Evolutionary conservation across 2,888 invertebrate species (phyloP).

Genomic region (Eupithecia subumbrata): DNA sequence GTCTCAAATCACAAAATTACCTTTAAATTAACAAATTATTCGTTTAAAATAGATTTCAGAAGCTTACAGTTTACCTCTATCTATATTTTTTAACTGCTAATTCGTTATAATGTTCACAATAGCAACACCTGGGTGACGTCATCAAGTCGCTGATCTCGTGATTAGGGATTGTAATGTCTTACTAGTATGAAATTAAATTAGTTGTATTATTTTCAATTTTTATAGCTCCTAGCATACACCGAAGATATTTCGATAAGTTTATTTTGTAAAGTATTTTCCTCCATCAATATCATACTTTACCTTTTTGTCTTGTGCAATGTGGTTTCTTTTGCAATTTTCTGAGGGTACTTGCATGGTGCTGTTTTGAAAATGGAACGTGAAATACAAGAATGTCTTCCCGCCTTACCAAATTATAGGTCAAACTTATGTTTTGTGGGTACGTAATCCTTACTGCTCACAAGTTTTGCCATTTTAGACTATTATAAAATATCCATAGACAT

Average conservation of each 20-base stretch:
- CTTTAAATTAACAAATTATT: conserved; percentile 2
- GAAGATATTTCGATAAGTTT: conserved; percentile 85
- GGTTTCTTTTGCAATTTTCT: conserved; percentile 54
- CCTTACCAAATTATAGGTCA: conserved; percentile 62
- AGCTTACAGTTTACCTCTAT: conserved; percentile 9
- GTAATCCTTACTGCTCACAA: conserved; percentile 32
- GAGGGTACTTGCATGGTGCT: conserved; percentile 63
- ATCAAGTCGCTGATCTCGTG: conserved; percentile 82
- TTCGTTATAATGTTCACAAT: conserved; percentile 41
- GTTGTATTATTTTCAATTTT: conserved; percentile 84
- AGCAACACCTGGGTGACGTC: conserved; percentile 73
- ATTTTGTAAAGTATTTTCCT: conserved; percentile 83
- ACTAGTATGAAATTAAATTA: conserved; percentile 84
- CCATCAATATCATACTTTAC: conserved; percentile 81
- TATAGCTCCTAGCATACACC: conserved; percentile 84
- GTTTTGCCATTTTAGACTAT: conserved; percentile 22
- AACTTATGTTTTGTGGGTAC: conserved; percentile 47
- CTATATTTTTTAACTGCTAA: conserved; percentile 17
- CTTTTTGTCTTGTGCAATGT: conserved; percentile 59
- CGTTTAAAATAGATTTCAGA: conserved; percentile 40
- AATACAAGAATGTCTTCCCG: conserved; percentile 73
- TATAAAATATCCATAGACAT: conserved; percentile 17
- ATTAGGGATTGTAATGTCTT: conserved; percentile 83
- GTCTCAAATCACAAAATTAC: conserved; percentile 44
- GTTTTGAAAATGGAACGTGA: conserved; percentile 54